Evolutionary conservation across 2,113 vertebrate genomes (phyloP).

Genomic region (Perccottus glenii): DNA sequence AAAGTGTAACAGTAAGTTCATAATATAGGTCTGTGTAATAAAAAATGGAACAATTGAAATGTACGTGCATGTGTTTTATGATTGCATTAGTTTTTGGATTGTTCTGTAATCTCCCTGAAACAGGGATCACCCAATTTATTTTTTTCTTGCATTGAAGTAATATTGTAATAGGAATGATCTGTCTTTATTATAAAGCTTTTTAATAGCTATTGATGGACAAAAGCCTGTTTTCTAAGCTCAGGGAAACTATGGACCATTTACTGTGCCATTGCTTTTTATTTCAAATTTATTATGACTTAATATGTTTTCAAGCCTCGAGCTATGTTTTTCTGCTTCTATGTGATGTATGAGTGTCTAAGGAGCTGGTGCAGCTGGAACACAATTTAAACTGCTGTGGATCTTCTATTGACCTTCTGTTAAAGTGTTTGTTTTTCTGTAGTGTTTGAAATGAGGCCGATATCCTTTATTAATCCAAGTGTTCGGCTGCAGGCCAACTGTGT

Average conservation of each 20-base stretch:
- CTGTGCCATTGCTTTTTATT: slow-evolving; percentile 59
- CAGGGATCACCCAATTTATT: too few relatives aligned
- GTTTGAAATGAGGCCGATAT: slow-evolving; percentile 46
- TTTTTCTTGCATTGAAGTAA: too few relatives aligned
- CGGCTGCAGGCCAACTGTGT: slow-evolving; percentile 34
- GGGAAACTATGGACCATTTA: slow-evolving; percentile 38
- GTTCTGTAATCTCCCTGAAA: too few relatives aligned
- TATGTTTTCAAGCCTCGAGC: slow-evolving; percentile 45
- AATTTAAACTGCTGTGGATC: slow-evolving; percentile 56
- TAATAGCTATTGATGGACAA: slow-evolving; percentile 32
- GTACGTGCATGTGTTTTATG: too few relatives aligned
- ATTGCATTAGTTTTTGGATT: too few relatives aligned
- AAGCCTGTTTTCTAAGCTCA: slow-evolving; percentile 23
- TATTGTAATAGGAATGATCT: too few relatives aligned
- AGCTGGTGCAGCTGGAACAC: slow-evolving; percentile 33
- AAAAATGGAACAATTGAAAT: too few relatives aligned
- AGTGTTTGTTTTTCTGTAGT: slow-evolving; percentile 31
- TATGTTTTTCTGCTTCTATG: slow-evolving; percentile 35
- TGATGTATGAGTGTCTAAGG: slow-evolving; percentile 52
- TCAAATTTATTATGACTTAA: slow-evolving; percentile 49
- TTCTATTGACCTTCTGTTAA: slow-evolving; percentile 58
- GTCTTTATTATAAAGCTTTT: too few relatives aligned
- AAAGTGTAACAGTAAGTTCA: neutral
- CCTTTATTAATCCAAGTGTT: slow-evolving; percentile 35
- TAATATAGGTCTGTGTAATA: too few relatives aligned